Percentiles rank a stretch among this genome's conserved stretches.
Evolutionary conservation across 2,113 vertebrate genomes (phyloP).

Genomic region (Heterotilapia buettikoferi): DNA sequence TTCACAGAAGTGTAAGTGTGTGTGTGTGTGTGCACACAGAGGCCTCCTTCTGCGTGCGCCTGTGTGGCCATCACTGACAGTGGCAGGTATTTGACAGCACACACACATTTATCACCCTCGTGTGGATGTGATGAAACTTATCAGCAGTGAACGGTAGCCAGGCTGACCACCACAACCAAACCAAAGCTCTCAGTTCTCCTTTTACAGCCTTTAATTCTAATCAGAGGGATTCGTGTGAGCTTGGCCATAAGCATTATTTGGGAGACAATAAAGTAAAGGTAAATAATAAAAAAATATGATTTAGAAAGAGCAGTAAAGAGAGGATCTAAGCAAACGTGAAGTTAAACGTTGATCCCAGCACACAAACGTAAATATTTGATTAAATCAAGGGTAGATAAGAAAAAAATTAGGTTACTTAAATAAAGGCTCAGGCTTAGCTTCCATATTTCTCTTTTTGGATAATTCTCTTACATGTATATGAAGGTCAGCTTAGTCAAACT

Average conservation of each 20-base stretch:
- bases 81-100: not conserved
- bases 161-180: not conserved
- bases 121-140: slow-evolving; percentile 20
- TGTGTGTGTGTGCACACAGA: not conserved
- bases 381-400: not conserved
- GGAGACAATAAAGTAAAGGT: not conserved
- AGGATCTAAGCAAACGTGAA: not conserved
- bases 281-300: not conserved
- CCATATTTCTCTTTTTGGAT: not conserved
- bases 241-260: not conserved
- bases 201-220: not conserved
- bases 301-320: not conserved
- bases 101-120: slow-evolving; percentile 12
- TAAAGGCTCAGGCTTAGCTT: not conserved
- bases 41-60: not conserved
- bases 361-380: not conserved
- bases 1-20: not conserved
- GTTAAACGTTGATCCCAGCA: not conserved
- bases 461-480: not conserved
- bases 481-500: not conserved
- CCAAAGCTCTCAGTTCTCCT: not conserved
- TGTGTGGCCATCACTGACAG: not conserved
- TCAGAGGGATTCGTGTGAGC: not conserved
- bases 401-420: not conserved
- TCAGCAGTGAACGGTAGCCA: not conserved